These are phyloP conservation scores for Lasioglossum morio DNA, from an alignment of 2,888 invertebrate species.

Conservation along the genomic window DNA sequence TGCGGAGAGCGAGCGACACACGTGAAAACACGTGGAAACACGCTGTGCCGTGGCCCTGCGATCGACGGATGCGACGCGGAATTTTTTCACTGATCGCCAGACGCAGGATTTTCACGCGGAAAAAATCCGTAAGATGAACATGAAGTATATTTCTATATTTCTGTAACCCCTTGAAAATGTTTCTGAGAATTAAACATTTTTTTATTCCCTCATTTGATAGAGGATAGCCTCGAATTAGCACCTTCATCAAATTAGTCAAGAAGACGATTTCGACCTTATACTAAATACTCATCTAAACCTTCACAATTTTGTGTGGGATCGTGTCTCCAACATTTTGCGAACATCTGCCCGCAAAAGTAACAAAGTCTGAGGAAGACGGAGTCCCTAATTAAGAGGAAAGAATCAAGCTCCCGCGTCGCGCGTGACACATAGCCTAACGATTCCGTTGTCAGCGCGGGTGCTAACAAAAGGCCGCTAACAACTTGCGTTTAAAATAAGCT, in stretches of 20 bases:
- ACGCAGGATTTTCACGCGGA: not conserved
- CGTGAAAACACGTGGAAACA: not conserved
- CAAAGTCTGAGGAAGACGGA: not conserved
- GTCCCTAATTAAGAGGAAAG: not conserved
- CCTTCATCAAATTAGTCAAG: too few species aligned
- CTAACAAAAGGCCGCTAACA: constrained; percentile 46
- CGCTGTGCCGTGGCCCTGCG: not conserved
- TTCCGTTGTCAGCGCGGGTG: constrained; percentile 5
- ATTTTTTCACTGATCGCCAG: not conserved
- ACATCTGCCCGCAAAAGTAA: not conserved
- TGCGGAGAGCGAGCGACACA: not conserved
- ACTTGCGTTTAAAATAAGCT: constrained; percentile 50
- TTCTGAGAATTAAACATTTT: too few species aligned
- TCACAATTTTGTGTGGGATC: too few species aligned
- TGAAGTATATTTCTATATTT: too few species aligned
- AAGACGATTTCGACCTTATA: too few species aligned
- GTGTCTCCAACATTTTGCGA: too few species aligned
- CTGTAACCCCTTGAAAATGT: too few species aligned
- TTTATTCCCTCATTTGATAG: too few species aligned
- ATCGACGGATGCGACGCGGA: not conserved
- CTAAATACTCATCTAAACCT: too few species aligned
- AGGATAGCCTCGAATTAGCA: too few species aligned
- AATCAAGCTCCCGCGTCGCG: not conserved
- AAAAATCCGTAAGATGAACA: not conserved
- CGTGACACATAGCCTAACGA: constrained; percentile 23